Base-by-base conservation (phyloP, 1,140 invertebrate genomes). In the Brachionus calyciflorus region DNA sequence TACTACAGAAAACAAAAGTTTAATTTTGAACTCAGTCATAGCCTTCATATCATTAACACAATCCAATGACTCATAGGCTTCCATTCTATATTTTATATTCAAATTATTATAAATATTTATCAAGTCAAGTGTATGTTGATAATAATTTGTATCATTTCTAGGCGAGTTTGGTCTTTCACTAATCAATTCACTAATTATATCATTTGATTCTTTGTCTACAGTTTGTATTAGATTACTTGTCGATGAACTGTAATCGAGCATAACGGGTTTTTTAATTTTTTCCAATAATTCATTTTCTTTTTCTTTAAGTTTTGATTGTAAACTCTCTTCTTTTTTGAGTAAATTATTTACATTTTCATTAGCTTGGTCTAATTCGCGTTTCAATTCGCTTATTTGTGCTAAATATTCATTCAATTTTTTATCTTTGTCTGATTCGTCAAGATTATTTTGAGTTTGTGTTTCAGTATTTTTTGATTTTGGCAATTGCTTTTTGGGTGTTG, bases 1-100 rank as follows among this genome's bases (percentile, higher is more conserved):
- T 26, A 76, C 73, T 10, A 76, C 73, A 7, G 73, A 76, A 30
- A 76, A 76, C 0, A 76, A 24, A 28, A 76, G 49, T 28, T 76
- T 76, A 6, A 49, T 40, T 48, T 76, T 76, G 12, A 76, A 55
- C 28, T 76, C 73, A 30, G 37, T 49, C 33, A 55, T 41, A 0
- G 33, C 33, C 3, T 55, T 37, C 40, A 76, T 76, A 33, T 76
- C 73, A 28, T 57, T 30, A n/a, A 76, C 19, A 3, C n/a, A 5
- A 10, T 55, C 51, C 26, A 76, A 60, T 5, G 73, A 26, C 19
- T 76, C 49, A 26, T 55, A 46, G 2, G 73, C 73, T 10, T 76
- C 73, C 21, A 57, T 24, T 57, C 73, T 19, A 17, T 41, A 46
- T n/a, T 40, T 33, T 7, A 30, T 30, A 19, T 76, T 55, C 5